Base-by-base conservation (phyloP, 2,113 vertebrate species). In the Notothenia rossii region DNA sequence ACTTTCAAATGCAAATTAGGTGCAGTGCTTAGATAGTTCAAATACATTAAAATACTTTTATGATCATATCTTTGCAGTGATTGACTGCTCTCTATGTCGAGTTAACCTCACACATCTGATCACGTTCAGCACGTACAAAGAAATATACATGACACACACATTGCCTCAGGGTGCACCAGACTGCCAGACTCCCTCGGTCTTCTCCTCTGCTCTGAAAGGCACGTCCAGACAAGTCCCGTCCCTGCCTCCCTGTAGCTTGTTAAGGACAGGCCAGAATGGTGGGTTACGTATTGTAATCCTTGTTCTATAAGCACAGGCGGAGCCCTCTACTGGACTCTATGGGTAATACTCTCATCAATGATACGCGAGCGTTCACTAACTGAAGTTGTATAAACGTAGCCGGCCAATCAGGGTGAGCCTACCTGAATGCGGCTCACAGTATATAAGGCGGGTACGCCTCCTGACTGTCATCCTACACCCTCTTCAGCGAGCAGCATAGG, bases 191-290 rank as follows among this genome's bases (percentile, higher is more conserved):
- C 55, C 72, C 81, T 76, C 54, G 18, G 13, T 74, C 80, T 67
- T 72, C 69, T 45, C 54, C 22, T 76, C 25, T 51, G 58, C 50
- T 54, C 14, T 49, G 17, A 43, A 9, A 56, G 82, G 60, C 91
- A 88, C 82, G 91, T 72, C 79, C 72, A 36, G 86, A 61, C 92
- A 88, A 65, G 87, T 83, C 51, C 18, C 11, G 76, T 74, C 69
- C 75, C 56, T 71, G 63, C 36, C 71, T 85, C 51, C 49, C 62
- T 55, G 18, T 36, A n/a, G 64, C n/a, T 54, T 58, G 9, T 70
- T 0, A 7, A 5, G 72, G 73, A 77, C 29, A 10, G 72, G 73
- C 74, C 64, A 10, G 72, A 64, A 29, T 3, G 25, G 25, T 29
- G 25, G 25, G 25, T 29, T 29, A 29, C 25, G 3, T 29, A 3